A percentile compares a stretch with the other conserved stretches of the same genome.
Conservation (phyloP, 2,888 invertebrate species). For the Drosophila aldrichi region DNA sequence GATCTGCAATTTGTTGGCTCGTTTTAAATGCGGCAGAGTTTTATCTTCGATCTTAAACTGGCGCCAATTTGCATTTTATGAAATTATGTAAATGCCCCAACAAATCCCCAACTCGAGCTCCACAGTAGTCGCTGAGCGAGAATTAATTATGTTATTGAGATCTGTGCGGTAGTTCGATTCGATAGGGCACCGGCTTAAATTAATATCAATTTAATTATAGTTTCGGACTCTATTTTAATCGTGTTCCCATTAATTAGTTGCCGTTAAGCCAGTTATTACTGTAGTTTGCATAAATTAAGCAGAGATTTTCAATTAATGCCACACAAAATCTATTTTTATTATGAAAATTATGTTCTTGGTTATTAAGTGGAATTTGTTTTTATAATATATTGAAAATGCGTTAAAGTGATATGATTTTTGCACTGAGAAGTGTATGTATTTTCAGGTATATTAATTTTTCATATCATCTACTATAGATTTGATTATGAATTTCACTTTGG, state of each 20-base stretch:
- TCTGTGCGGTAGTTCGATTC: conserved; percentile 41
- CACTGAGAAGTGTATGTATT: not conserved
- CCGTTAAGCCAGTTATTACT: conserved; percentile 2
- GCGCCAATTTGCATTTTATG: conserved; percentile 69
- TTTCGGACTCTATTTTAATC: conserved; percentile 2
- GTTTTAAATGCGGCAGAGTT: conserved; percentile 47
- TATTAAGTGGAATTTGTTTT: not conserved
- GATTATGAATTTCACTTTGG: too few species aligned
- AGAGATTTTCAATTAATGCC: not conserved
- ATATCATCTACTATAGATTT: too few species aligned
- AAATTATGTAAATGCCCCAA: conserved; percentile 69
- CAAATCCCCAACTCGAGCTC: not conserved
- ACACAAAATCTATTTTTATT: not conserved
- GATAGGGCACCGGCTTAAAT: conserved; percentile 35
- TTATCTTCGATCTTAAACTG: conserved; percentile 62
- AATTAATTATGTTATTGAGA: conserved; percentile 68
- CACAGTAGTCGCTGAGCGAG: conserved; percentile 50
- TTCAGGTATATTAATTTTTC: not conserved
- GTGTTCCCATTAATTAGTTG: conserved; percentile 20
- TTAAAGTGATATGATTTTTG: not conserved
- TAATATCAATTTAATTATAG: conserved; percentile 41
- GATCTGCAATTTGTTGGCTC: conserved; percentile 69
- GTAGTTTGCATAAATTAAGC: not conserved
- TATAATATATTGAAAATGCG: not conserved
- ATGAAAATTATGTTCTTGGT: not conserved